phyloP scores from a whole-genome alignment of 35 echinoderm and acorn worm genomes.

The Acanthaster planci region DNA sequence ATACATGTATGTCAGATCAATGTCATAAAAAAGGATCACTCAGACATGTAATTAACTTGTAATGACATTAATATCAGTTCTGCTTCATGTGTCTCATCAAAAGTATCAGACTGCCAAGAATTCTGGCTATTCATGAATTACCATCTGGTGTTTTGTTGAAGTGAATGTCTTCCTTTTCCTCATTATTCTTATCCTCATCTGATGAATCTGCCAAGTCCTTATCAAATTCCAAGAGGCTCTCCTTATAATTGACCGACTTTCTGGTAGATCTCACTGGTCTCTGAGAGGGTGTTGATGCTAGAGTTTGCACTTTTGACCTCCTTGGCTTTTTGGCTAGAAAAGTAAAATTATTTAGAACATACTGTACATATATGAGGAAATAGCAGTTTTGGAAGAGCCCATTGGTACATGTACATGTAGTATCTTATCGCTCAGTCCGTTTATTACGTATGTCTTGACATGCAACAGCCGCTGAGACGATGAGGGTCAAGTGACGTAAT shows the following conservation, averaged over 20 bases:
- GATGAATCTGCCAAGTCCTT: background rate
- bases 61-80: too few species aligned
- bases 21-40: too few species aligned
- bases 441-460: too few species aligned
- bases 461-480: too few species aligned
- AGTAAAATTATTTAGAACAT: background rate
- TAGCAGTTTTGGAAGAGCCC: too few species aligned
- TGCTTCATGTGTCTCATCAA: background rate
- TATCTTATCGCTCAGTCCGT: too few species aligned
- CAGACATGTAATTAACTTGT: too few species aligned
- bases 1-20: too few species aligned
- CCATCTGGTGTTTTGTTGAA: slow-evolving; percentile 35
- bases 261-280: slow-evolving; percentile 42
- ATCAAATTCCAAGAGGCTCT: background rate
- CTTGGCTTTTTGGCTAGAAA: slow-evolving; percentile 45
- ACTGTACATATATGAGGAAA: too few species aligned
- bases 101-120: background rate
- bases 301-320: slow-evolving; percentile 56
- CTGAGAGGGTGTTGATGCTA: slow-evolving; percentile 3
- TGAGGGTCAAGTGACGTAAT: too few species aligned
- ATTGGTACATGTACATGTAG: too few species aligned
- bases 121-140: slow-evolving; percentile 7
- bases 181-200: slow-evolving; percentile 24
- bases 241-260: slow-evolving; percentile 59
- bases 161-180: slow-evolving; percentile 41